Conservation (phyloP, 2,888 invertebrate species). For the Mythimna lalbum region DNA sequence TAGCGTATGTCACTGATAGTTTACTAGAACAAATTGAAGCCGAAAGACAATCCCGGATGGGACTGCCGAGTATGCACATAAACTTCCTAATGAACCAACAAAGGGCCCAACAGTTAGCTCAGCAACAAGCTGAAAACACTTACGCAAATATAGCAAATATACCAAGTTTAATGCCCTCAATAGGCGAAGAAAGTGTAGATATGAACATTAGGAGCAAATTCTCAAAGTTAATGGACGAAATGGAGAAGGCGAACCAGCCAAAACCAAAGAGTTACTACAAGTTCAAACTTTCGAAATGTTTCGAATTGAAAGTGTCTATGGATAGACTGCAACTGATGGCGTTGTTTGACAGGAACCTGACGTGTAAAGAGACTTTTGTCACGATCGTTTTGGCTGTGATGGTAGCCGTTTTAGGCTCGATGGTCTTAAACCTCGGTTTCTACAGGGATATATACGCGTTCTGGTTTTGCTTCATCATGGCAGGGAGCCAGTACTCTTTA, state of each 20-base stretch:
- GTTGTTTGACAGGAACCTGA: constrained; percentile 97
- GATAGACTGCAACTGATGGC: constrained; percentile 98
- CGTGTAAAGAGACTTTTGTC: constrained; percentile 94
- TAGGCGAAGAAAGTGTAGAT: constrained; percentile 90
- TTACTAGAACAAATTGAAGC: constrained; percentile 87
- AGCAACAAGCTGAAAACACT: constrained; percentile 78
- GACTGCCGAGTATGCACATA: constrained; percentile 88
- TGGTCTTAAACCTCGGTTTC: constrained; percentile 95
- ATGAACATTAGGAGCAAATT: constrained; percentile 90
- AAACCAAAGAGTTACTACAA: constrained; percentile 93
- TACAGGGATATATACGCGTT: constrained; percentile 98
- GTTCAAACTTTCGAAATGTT: constrained; percentile 92
- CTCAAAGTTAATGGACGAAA: constrained; percentile 89
- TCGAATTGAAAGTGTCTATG: constrained; percentile 95
- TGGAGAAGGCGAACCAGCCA: constrained; percentile 88
- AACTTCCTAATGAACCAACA: constrained; percentile 86
- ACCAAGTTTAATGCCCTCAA: constrained; percentile 87
- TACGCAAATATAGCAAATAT: constrained; percentile 80
- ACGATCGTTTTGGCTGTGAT: constrained; percentile 95
- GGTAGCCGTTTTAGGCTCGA: constrained; percentile 96
- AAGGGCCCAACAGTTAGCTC: constrained; percentile 79
- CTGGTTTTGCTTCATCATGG: constrained; percentile 99
- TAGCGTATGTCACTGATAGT: constrained; percentile 87
- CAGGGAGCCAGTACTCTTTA: constrained; percentile 99
- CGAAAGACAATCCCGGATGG: constrained; percentile 86